Base-by-base conservation (phyloP, 2,113 vertebrate species). In the Erinaceus europaeus region DNA sequence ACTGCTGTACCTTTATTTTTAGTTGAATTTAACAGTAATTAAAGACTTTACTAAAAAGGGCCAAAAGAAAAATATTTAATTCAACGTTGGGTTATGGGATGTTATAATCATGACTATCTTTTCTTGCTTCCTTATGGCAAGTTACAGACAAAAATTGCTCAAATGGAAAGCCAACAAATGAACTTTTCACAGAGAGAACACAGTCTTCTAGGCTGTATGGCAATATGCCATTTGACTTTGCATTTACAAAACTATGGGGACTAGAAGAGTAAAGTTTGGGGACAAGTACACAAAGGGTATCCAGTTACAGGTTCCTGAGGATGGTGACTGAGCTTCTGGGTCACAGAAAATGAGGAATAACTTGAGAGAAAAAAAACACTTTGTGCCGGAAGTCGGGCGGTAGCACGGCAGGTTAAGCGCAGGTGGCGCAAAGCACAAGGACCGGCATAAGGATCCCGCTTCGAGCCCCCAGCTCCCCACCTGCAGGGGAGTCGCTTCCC, bases 241-340 rank as follows among this genome's bases (percentile, higher is more conserved):
- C 64, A 84, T 77, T 91, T 92, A 55, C 67, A 89, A 84, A 93
- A 94, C 89, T 94, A 92, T 72, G 10, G 55, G 40, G 34, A 15
- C 44, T 50, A 44, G 38, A 18, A 88, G 67, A 75, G 69, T 36
- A 78, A 74, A 62, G 89, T 78, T 94, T 88, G 69, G 29, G 36
- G 38, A 62, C 59, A 88, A 91, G 65, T 32, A 84, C 48, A 94
- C 68, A 92, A 89, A 76, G 75, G 78, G 85, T 94, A 92, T 92
- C 90, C 74, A 87, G 82, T 95, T 94, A 80, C 88, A 78, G n/a
- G 40, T 34, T 92, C 52, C 78, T 82, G 38, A 83, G 65, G 67
- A 89, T 59, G 27, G 82, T 84, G 67, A 85, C 65, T 90, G 61
- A 48, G 76, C 89, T 95, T 95, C 87, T 95, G 62, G 94, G 94